These are phyloP conservation scores for Chironex yamaguchii DNA, from an alignment of 30 jellyfish, hydroid and myxozoan genomes.

Conservation along the genomic window DNA sequence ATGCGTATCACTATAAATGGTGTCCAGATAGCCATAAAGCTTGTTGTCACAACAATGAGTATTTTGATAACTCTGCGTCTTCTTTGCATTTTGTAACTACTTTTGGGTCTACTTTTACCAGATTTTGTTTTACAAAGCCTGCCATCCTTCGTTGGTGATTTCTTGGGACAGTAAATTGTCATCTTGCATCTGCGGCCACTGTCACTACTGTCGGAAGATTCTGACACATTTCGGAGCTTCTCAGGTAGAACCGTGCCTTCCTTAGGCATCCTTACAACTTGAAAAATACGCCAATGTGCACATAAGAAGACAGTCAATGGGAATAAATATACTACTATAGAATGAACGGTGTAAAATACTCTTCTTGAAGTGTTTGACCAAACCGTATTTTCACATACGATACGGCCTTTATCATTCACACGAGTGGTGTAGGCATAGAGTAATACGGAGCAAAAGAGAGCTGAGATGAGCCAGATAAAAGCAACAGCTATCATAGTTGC, in stretches of 20 bases:
- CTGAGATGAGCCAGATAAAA: conserved; percentile 67
- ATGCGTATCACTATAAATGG: conserved; percentile 85
- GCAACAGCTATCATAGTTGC: conserved; percentile 31
- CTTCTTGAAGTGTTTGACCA: conserved; percentile 79
- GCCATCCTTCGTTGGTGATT: neutral
- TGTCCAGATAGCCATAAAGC: conserved; percentile 86
- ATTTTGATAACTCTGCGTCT: conserved; percentile 72
- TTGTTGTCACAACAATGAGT: conserved; percentile 75
- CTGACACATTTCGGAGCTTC: neutral
- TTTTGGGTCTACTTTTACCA: conserved; percentile 15
- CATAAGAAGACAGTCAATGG: conserved; percentile 85
- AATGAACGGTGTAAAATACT: conserved; percentile 74
- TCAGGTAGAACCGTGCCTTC: conserved; percentile 36
- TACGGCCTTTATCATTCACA: conserved; percentile 1
- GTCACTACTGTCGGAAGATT: neutral
- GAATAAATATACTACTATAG: conserved; percentile 70
- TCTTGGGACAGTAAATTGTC: neutral
- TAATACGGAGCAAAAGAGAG: conserved; percentile 76
- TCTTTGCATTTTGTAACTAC: conserved; percentile 31
- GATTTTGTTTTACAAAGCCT: neutral
- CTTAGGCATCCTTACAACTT: conserved; percentile 59
- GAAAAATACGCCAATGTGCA: conserved; percentile 82
- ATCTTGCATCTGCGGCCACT: conserved; percentile 33
- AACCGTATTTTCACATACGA: conserved; percentile 72
- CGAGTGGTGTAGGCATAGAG: conserved; percentile 80